Evolutionary conservation across 2,888 invertebrate genomes (phyloP), one percentile per base, ranked within the genome.

Genomic region (Tetheella fluctuosa): DNA sequence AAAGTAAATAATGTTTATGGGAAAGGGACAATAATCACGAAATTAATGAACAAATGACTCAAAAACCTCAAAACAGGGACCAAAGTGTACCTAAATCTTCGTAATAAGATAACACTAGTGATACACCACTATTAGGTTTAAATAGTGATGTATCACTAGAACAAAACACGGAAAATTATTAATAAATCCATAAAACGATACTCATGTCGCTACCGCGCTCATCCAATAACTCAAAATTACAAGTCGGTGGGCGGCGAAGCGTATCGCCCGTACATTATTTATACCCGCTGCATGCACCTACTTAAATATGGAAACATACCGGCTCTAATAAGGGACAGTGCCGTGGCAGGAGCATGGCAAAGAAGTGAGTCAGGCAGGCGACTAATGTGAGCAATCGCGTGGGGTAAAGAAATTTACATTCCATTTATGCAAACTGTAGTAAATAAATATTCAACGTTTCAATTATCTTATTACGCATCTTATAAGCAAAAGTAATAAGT

Each of bases 201-300:
- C 70, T 76, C 71, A 62, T 70, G 65, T 59, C 63, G 64, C 61
- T 69, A 69, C 68, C 65, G 73, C 73, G 73, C 74, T 66, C 71
- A 74, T 78, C 74, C 81, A 84, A 87, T 88, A 87, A 86, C 85
- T 90, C 90, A 89, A 89, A 88, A 86, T 85, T 80, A 88, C 83
- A 82, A 80, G 85, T 74, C 75, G 66, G 71, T 70, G 70, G 78
- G 86, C 88, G 83, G 80, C 76, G 82, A 71, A 81, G 86, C 89
- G 81, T 80, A 84, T 84, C 84, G 81, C 75, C 48, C 74, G 73
- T 78, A 81, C 81, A 83, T 88, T 88, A 87, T 89, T 89, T 84
- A 84, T 86, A 84, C 79, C 79, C 76, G 76, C 80, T 83, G 85
- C 78, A 73, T 83, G 85, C 78, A 74, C 72, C 80, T 83, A 82